A percentile compares a stretch with the other conserved stretches of the same genome.
These are phyloP conservation scores for Xenopus borealis DNA, from an alignment of 2,113 vertebrate species.

Conservation along the genomic window DNA sequence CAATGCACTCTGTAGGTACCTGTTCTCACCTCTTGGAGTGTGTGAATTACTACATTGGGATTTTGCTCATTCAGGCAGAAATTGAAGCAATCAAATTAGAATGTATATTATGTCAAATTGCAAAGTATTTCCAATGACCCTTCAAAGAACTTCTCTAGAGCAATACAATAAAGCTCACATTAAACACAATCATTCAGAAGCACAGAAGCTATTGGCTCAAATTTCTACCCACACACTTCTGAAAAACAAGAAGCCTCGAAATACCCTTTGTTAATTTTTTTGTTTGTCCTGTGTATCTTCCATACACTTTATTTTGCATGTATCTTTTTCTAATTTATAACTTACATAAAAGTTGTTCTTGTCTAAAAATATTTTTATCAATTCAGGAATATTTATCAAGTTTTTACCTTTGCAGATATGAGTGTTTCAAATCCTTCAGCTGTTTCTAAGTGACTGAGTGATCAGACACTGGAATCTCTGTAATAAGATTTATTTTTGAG, in stretches of 20 bases:
- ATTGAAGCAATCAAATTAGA: conserved; percentile 34
- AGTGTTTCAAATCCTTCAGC: too few relatives aligned
- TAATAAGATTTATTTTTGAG: too few relatives aligned
- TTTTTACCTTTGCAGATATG: too few relatives aligned
- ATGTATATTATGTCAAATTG: conserved; percentile 20
- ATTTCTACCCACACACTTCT: neutral
- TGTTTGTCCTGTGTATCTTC: neutral
- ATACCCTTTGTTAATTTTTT: neutral
- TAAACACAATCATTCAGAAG: conserved; percentile 30
- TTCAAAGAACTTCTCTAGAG: conserved; percentile 27
- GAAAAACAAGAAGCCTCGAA: neutral
- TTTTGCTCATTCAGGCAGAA: conserved; percentile 27
- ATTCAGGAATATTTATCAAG: too few relatives aligned
- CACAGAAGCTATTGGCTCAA: conserved; percentile 2
- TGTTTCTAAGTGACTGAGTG: too few relatives aligned
- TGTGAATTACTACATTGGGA: conserved; percentile 30
- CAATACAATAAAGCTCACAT: conserved; percentile 8
- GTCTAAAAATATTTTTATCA: too few relatives aligned
- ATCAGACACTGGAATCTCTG: too few relatives aligned
- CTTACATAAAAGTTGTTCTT: too few relatives aligned
- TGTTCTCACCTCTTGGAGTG: conserved; percentile 24
- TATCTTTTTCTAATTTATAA: too few relatives aligned
- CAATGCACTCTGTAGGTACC: conserved; percentile 5
- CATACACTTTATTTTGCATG: too few relatives aligned
- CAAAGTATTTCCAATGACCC: conserved; percentile 26